These are phyloP conservation scores for Scolopax rusticola DNA, from an alignment of 2,797 vertebrate species.

Conservation along the genomic window DNA sequence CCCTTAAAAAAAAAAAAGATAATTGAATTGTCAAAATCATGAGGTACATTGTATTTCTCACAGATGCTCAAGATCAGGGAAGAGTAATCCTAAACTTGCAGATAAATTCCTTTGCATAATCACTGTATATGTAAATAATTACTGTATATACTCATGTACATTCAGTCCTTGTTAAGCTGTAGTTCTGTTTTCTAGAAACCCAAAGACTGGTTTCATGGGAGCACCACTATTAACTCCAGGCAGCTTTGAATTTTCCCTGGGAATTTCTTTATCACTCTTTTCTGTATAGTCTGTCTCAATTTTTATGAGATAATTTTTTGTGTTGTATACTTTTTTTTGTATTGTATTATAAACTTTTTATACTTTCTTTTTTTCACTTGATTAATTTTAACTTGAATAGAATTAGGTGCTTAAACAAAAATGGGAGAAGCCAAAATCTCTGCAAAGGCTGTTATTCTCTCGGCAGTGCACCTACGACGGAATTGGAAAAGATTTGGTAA, in stretches of 20 bases:
- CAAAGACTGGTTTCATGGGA: background rate
- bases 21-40: background rate
- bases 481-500: background rate
- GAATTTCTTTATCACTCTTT: background rate
- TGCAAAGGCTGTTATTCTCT: background rate
- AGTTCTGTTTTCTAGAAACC: background rate
- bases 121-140: background rate
- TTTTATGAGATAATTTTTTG: background rate
- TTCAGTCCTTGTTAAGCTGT: background rate
- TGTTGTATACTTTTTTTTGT: background rate
- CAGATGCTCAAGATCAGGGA: slow-evolving; percentile 15
- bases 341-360: background rate
- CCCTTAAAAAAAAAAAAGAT: background rate
- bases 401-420: background rate
- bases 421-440: background rate
- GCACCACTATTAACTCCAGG: background rate
- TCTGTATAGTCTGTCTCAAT: background rate
- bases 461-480: rapidly evolving
- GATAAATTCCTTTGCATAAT: background rate
- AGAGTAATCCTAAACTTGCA: background rate
- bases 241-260: background rate
- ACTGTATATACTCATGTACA: background rate
- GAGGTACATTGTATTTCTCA: background rate
- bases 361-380: slow-evolving; percentile 17
- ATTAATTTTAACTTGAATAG: background rate